Evolutionary conservation across 2,888 invertebrate species (phyloP).

Genomic region (Idaea biselata): DNA sequence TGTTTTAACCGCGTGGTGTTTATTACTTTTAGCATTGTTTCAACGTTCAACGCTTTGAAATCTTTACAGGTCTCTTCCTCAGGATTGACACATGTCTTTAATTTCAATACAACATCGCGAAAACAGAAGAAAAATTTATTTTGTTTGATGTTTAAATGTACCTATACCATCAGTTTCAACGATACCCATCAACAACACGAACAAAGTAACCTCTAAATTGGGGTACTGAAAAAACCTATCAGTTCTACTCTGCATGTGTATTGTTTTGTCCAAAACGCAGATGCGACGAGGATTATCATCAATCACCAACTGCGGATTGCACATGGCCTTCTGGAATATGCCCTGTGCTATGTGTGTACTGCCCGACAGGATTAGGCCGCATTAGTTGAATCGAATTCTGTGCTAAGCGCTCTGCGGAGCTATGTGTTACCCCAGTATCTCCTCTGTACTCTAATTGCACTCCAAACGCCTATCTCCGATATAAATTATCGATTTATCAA

Average conservation of each 20-base stretch:
- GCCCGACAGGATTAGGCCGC: conserved; percentile 70
- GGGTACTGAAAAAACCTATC: conserved; percentile 41
- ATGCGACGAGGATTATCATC: conserved; percentile 70
- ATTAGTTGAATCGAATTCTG: conserved; percentile 78
- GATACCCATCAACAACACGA: conserved; percentile 15
- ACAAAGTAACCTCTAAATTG: conserved; percentile 22
- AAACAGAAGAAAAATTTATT: too few species aligned
- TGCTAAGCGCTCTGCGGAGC: conserved; percentile 71
- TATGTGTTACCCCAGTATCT: conserved; percentile 55
- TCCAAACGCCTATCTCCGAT: conserved; percentile 37
- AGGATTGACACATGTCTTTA: too few species aligned
- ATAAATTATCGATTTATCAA: conserved; percentile 45
- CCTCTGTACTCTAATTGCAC: conserved; percentile 44
- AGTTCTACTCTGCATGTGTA: conserved; percentile 23
- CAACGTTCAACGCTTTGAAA: too few species aligned
- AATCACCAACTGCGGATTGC: conserved; percentile 74
- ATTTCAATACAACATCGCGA: too few species aligned
- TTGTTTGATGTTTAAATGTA: conserved; percentile 2
- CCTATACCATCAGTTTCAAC: conserved; percentile 13
- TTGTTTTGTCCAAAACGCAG: conserved; percentile 57
- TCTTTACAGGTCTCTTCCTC: too few species aligned
- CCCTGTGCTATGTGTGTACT: conserved; percentile 65
- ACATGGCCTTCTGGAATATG: conserved; percentile 69
- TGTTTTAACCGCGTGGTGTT: too few species aligned
- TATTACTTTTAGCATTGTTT: too few species aligned